Conservation (phyloP, 2,113 vertebrate species). For the Stictonetta naevosa region DNA sequence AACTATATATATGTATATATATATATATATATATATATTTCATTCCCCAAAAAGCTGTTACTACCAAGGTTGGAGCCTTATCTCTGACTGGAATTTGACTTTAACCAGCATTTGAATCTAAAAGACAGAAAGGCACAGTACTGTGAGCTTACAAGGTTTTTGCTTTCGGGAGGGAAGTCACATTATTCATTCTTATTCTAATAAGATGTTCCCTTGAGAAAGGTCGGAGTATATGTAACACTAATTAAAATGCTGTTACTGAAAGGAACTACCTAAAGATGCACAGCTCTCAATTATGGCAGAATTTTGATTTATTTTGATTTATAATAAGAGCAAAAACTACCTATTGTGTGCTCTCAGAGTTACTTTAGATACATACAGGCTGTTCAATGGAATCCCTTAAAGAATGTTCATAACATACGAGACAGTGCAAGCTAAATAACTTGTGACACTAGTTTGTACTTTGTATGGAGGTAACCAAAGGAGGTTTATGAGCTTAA, state of each 20-base stretch:
- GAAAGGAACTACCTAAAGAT: conserved; percentile 4
- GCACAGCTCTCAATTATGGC: not conserved
- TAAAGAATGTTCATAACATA: not conserved
- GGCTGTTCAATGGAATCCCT: not conserved
- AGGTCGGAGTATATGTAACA: not conserved
- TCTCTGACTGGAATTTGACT: not conserved
- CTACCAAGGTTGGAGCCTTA: conserved; percentile 4
- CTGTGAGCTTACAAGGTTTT: not conserved
- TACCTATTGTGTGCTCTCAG: not conserved
- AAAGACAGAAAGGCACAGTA: not conserved
- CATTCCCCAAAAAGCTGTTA: not conserved
- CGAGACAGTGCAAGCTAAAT: not conserved
- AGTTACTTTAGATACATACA: not conserved
- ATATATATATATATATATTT: no score
- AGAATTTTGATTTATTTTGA: conserved; percentile 15
- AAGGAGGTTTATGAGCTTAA: not conserved
- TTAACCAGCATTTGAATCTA: not conserved
- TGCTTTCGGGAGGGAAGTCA: not conserved
- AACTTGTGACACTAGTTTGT: not conserved
- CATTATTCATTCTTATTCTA: conserved; percentile 5
- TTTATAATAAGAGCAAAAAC: not conserved
- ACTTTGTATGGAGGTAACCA: not conserved
- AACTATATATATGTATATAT: no score
- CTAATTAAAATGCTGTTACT: conserved; percentile 37
- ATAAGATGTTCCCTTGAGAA: not conserved